Evolutionary conservation across 1,140 invertebrate genomes (phyloP).

Genomic region (Drosophila persimilis): DNA sequence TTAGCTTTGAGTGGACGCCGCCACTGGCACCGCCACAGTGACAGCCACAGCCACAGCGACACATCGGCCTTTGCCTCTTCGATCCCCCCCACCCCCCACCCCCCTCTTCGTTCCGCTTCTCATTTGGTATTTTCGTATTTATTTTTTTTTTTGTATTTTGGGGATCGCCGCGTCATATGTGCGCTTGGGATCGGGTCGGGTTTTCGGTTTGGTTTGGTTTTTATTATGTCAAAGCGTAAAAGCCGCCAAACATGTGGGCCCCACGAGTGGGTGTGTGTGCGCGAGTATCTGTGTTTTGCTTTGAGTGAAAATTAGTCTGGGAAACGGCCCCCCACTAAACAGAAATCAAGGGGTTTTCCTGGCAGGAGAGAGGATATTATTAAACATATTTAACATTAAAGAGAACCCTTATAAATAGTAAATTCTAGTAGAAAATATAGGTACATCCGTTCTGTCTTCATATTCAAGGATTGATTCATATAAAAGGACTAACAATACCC

Average conservation of each 20-base stretch:
- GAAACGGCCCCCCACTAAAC: conserved; percentile 27
- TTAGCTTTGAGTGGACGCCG: conserved; percentile 80
- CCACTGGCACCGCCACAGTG: conserved; percentile 1
- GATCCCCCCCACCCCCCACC: no score
- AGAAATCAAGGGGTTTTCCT: no score
- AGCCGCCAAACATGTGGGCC: conserved; percentile 57
- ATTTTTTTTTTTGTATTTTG: conserved; percentile 38
- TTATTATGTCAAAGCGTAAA: conserved; percentile 79
- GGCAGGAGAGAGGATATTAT: no score
- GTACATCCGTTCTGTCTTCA: no score
- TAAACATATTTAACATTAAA: no score
- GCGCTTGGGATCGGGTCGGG: conserved; percentile 43
- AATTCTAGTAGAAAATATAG: no score
- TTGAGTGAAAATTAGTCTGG: conserved; percentile 37
- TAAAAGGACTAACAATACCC: no score
- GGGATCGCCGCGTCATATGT: conserved; percentile 52
- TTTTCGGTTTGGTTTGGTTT: conserved; percentile 44
- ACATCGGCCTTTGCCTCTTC: conserved; percentile 8
- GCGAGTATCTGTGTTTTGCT: conserved; percentile 4
- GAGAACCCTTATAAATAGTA: no score
- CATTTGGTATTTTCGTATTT: no score
- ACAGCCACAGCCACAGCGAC: conserved; percentile 28
- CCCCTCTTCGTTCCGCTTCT: no score
- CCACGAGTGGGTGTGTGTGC: conserved; percentile 14
- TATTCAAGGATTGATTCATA: no score